Evolutionary conservation across 2,113 vertebrate genomes (phyloP).

Genomic region (Salminus brasiliensis): DNA sequence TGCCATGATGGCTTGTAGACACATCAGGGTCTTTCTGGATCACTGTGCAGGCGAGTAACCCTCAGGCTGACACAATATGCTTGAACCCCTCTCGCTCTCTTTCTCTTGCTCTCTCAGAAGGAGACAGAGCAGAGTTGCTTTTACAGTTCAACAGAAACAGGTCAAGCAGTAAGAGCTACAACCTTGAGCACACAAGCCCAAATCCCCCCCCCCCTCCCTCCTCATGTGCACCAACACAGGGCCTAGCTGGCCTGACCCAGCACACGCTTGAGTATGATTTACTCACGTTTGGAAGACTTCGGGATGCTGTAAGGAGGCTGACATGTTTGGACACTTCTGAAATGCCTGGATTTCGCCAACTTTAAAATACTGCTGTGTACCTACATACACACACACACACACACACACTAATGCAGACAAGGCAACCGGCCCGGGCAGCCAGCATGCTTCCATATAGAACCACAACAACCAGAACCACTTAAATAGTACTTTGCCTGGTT

Average conservation of each 20-base stretch:
- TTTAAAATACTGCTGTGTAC: not conserved
- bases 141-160: slow-evolving; percentile 48
- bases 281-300: not conserved
- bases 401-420: not conserved
- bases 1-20: not conserved
- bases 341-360: slow-evolving; percentile 7
- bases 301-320: not conserved
- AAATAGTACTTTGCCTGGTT: too few species aligned
- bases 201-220: not conserved
- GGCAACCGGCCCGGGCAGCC: too few species aligned
- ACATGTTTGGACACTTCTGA: not conserved
- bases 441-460: not conserved
- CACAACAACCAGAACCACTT: too few species aligned
- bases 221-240: not conserved
- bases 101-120: too few species aligned
- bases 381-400: not conserved
- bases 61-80: slow-evolving; percentile 9
- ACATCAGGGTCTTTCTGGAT: not conserved
- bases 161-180: slow-evolving; percentile 35
- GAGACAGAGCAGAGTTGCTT: too few species aligned
- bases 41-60: not conserved
- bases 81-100: not conserved
- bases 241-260: not conserved
- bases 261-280: not conserved
- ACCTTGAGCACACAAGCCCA: not conserved